Base-by-base conservation (phyloP, 2,113 vertebrate species). In the Lathamus discolor region DNA sequence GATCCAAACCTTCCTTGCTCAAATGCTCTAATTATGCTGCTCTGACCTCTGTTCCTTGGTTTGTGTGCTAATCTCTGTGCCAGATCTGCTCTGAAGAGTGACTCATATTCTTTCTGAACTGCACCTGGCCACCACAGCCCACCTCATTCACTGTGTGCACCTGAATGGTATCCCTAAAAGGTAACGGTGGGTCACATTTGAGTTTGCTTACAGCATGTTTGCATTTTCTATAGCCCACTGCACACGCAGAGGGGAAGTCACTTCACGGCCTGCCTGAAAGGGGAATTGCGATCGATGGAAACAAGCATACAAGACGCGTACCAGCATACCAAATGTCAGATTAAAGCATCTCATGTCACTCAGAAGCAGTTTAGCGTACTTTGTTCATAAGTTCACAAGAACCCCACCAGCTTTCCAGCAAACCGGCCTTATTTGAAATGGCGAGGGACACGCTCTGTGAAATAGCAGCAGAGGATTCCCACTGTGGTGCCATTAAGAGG, bases 91-190 rank as follows among this genome's bases (percentile, higher is more conserved):
- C 46, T 43, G 39, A 37, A 63, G 62, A 86, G 23, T 27, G 31
- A 15, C 11, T 67, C 10, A 3, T 11, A 3, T 52, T 69, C 41
- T n/a, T 68, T 61, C 52, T 66, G 59, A 83, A 11, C 39, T 37
- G 57, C 37, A 44, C 5, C 3, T 46, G 33, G n/a, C 6, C 33
- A 78, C 9, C 37, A 33, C 49, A 77, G 61, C 49, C 17, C 51
- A 70, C 9, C 19, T 72, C 0, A 0, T 22, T 80, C 31, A 22
- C 37, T 19, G 18, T 11, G n/a, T 1, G 2, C 23, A 35, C 39
- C 49, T 13, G 5, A 5, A 35, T 0, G 5, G 37, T 24, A 62
- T 37, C 27, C 27, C 41, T 57, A 51, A 17, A 25, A 19, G 5
- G 17, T 1, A 44, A 31, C 1, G 13, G 29, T 4, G 29, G 59